A percentile compares a stretch with the other conserved stretches of the same genome.
Conservation (phyloP, 2,797 vertebrate genomes). For the Mergus octosetaceus region DNA sequence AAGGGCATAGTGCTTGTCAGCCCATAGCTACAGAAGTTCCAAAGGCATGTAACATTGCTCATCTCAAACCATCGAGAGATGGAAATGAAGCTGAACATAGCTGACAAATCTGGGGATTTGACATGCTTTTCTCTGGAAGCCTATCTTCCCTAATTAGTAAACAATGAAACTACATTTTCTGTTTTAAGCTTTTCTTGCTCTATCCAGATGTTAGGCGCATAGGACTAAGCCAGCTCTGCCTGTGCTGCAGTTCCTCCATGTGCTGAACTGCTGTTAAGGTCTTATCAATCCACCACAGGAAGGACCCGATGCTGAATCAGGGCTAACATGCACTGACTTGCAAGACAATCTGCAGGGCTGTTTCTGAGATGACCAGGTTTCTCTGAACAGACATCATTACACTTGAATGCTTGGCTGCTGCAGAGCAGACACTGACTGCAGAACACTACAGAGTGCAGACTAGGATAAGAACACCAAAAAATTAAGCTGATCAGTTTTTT, state of each 20-base stretch:
- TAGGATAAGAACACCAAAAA: background rate
- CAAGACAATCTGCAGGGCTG: background rate
- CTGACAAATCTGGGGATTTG: no score
- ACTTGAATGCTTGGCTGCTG: background rate
- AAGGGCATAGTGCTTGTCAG: no score
- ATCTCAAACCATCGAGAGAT: background rate
- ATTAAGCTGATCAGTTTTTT: background rate
- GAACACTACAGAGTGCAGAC: background rate
- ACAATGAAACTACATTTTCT: background rate
- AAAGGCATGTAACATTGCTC: background rate
- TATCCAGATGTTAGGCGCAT: background rate
- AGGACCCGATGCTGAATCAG: background rate
- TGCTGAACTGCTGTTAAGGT: background rate
- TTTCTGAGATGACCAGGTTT: background rate
- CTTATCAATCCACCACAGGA: no score
- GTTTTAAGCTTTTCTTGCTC: background rate
- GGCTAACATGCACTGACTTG: background rate
- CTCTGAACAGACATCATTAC: no score
- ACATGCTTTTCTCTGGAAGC: background rate
- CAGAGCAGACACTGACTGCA: background rate
- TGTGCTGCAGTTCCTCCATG: no score
- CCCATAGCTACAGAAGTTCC: background rate
- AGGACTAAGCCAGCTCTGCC: background rate
- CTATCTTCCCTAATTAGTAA: background rate
- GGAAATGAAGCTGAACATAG: background rate